Conservation (phyloP, 2,113 vertebrate genomes). For the Aegypius monachus region DNA sequence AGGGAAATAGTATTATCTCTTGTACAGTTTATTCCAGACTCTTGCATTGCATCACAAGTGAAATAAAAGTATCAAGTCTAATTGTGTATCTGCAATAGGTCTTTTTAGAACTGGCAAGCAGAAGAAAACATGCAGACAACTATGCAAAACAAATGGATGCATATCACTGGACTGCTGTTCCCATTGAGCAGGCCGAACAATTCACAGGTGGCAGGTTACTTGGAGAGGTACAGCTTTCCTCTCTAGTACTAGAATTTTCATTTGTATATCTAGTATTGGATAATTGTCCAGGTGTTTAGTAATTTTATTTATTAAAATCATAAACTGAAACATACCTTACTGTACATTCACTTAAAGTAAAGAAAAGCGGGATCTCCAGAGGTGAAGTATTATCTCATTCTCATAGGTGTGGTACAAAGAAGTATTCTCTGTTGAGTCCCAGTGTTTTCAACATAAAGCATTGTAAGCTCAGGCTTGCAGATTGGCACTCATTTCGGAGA, state of each 20-base stretch:
- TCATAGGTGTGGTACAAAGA: not conserved
- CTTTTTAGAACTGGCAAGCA: not conserved
- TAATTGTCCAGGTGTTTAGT: not conserved
- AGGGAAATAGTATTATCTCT: not conserved
- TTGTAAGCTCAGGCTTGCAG: not conserved
- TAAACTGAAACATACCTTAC: not conserved
- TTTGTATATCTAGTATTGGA: not conserved
- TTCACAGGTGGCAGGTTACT: not conserved
- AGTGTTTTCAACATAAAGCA: fast-evolving
- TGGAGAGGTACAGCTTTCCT: not conserved
- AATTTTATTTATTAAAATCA: not conserved
- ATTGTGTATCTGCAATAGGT: not conserved
- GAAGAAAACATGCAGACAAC: not conserved
- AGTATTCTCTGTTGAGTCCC: not conserved
- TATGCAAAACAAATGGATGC: not conserved
- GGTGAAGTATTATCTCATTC: not conserved
- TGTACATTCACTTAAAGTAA: not conserved
- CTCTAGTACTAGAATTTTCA: not conserved
- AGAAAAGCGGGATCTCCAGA: not conserved
- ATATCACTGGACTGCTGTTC: not conserved
- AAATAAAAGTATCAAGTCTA: not conserved
- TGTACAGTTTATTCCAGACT: not conserved
- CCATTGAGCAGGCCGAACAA: not conserved
- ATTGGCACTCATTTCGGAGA: not conserved
- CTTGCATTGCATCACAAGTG: not conserved